phyloP scores from a whole-genome alignment of 2,797 vertebrate genomes.

The Acipenser ruthenus region DNA sequence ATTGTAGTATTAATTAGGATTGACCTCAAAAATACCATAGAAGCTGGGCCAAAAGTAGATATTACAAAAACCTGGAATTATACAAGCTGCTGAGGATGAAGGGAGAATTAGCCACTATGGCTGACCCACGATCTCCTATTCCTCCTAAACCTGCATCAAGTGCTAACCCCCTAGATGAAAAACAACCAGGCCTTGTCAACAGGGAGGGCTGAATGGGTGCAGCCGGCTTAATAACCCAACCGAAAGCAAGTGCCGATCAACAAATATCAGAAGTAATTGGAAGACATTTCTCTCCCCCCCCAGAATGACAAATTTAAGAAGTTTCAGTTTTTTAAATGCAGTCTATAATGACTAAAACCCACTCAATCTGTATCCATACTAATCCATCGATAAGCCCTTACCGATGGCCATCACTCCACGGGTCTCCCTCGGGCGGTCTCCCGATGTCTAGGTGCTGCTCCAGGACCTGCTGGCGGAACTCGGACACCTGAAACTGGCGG shows the following conservation, averaged over 20 bases:
- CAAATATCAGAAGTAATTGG: slow-evolving; percentile 16
- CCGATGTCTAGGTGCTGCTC: slow-evolving; percentile 91
- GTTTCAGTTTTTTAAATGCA: too few species aligned
- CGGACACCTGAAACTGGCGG: slow-evolving; percentile 91
- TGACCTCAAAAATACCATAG: slow-evolving; percentile 36
- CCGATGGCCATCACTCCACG: slow-evolving; percentile 76
- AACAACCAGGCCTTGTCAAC: slow-evolving; percentile 21
- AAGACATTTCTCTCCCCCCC: background rate
- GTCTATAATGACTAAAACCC: too few species aligned
- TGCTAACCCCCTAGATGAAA: slow-evolving; percentile 26
- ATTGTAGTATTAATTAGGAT: slow-evolving; percentile 35
- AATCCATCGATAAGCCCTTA: slow-evolving; percentile 31
- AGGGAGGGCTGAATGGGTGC: slow-evolving; percentile 27
- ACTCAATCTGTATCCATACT: too few species aligned
- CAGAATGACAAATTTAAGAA: too few species aligned
- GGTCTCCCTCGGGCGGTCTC: slow-evolving; percentile 66
- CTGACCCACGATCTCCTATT: slow-evolving; percentile 30
- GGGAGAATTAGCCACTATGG: slow-evolving; percentile 39
- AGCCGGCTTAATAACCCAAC: slow-evolving; percentile 16
- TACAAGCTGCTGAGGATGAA: slow-evolving; percentile 43
- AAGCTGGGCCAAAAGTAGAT: slow-evolving; percentile 17
- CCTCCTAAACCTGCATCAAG: slow-evolving; percentile 24
- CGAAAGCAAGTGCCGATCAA: slow-evolving; percentile 4
- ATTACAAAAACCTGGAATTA: slow-evolving; percentile 33
- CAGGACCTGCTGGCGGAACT: slow-evolving; percentile 92